phyloP scores from a whole-genome alignment of 2,888 invertebrate genomes.

The Geotrupes spiniger region DNA sequence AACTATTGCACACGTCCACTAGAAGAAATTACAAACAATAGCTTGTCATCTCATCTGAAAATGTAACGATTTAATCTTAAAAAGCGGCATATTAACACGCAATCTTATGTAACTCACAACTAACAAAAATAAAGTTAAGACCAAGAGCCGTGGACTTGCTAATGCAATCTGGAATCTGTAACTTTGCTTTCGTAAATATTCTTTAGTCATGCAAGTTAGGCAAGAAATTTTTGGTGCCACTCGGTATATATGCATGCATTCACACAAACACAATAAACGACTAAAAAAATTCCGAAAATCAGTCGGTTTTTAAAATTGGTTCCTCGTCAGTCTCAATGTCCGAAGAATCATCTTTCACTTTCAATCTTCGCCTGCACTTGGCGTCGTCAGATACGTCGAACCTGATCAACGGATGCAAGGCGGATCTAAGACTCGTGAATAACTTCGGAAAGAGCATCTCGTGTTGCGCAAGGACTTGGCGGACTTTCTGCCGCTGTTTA shows the following conservation, averaged over 20 bases:
- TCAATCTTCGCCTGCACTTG: constrained; percentile 59
- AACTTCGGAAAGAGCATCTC: constrained; percentile 74
- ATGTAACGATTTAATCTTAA: no score
- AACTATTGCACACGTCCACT: no score
- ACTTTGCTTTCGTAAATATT: no score
- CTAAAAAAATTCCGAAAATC: constrained; percentile 24
- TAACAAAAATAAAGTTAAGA: no score
- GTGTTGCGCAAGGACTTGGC: constrained; percentile 69
- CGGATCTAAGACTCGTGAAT: constrained; percentile 70
- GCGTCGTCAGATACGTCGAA: constrained; percentile 55
- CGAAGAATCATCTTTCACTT: constrained; percentile 58
- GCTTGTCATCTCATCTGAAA: no score
- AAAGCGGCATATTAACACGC: no score
- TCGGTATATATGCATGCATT: constrained; percentile 14
- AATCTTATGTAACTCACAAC: constrained; percentile 1
- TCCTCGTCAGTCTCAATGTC: constrained; percentile 68
- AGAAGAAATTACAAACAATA: no score
- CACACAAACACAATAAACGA: constrained; percentile 13
- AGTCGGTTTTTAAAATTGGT: constrained; percentile 55
- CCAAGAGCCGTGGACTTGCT: no score
- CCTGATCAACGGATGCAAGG: constrained; percentile 56
- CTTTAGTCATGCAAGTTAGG: background rate
- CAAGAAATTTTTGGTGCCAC: constrained; percentile 2
- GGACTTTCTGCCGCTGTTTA: constrained; percentile 55
- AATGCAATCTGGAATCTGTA: no score